These are phyloP conservation scores for Anticlea derivata DNA, from an alignment of 2,888 invertebrate species.

Conservation along the genomic window DNA sequence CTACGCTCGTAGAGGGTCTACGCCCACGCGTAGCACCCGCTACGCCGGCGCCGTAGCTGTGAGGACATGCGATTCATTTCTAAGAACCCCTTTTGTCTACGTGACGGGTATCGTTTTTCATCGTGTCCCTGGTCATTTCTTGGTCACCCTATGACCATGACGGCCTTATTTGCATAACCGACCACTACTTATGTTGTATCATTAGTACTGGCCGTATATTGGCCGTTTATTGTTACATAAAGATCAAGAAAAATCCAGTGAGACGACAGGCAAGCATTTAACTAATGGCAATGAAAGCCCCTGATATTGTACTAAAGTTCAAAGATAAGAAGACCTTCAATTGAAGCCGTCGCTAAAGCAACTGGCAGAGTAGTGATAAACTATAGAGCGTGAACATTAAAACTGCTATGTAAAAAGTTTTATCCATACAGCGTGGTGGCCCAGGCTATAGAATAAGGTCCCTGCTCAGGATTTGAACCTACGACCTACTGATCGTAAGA, in stretches of 20 bases:
- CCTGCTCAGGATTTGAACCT: too few species aligned
- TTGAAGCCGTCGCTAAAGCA: background rate
- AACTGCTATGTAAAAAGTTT: background rate
- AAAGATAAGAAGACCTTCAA: slow-evolving; percentile 11
- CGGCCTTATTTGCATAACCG: too few species aligned
- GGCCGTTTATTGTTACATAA: too few species aligned
- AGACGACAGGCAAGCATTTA: background rate
- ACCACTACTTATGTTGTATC: too few species aligned
- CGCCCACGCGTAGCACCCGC: slow-evolving; percentile 56
- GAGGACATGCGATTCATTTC: background rate
- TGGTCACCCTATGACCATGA: too few species aligned
- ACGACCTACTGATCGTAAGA: too few species aligned
- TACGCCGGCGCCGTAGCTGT: background rate
- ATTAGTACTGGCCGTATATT: too few species aligned
- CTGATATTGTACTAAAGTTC: slow-evolving; percentile 13
- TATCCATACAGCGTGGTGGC: too few species aligned
- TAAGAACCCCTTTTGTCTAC: background rate
- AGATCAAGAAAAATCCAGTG: too few species aligned
- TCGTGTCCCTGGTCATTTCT: too few species aligned
- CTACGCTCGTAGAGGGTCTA: slow-evolving; percentile 46
- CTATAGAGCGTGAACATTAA: background rate
- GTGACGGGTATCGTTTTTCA: background rate
- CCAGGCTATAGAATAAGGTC: too few species aligned
- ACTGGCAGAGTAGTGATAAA: background rate
- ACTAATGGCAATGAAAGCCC: slow-evolving; percentile 11